Percentiles rank a stretch among this genome's conserved stretches.
Evolutionary conservation across 2,888 invertebrate genomes (phyloP).

Genomic region (Diloba caeruleocephala): DNA sequence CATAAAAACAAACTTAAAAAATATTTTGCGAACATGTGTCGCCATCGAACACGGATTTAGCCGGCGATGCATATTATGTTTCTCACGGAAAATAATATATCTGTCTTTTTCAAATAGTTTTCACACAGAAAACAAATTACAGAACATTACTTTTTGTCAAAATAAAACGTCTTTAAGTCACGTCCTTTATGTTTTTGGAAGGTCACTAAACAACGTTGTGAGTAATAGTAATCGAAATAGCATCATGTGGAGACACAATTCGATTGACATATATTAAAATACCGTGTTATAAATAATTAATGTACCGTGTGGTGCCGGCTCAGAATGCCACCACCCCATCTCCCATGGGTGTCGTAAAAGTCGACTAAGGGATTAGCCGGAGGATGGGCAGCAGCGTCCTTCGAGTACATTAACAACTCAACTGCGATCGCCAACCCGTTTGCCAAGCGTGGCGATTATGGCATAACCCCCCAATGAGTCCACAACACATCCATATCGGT

Average conservation of each 20-base stretch:
- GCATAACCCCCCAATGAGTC: too few species aligned
- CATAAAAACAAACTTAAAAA: conserved; percentile 84
- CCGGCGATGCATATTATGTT: conserved; percentile 70
- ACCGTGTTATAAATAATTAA: too few species aligned
- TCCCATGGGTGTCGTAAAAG: too few species aligned
- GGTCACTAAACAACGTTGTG: conserved; percentile 49
- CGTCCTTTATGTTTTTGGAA: conserved; percentile 60
- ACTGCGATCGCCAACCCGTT: too few species aligned
- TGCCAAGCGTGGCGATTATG: too few species aligned
- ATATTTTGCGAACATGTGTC: conserved; percentile 74
- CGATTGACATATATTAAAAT: conserved; percentile 3
- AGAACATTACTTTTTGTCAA: conserved; percentile 66
- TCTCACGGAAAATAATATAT: conserved; percentile 69
- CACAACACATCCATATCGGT: too few species aligned
- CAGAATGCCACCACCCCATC: too few species aligned
- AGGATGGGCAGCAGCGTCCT: too few species aligned
- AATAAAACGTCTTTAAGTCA: conserved; percentile 58
- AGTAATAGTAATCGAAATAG: conserved; percentile 46
- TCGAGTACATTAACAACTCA: too few species aligned
- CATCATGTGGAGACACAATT: conserved; percentile 18
- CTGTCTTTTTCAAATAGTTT: conserved; percentile 73
- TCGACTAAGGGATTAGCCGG: too few species aligned
- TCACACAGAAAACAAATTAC: conserved; percentile 65
- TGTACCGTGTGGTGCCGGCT: too few species aligned
- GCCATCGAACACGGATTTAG: conserved; percentile 67